Evolutionary conservation across 2,888 invertebrate genomes (phyloP), one percentile per base, ranked within the genome.

Genomic region (Heliconius cydno): DNA sequence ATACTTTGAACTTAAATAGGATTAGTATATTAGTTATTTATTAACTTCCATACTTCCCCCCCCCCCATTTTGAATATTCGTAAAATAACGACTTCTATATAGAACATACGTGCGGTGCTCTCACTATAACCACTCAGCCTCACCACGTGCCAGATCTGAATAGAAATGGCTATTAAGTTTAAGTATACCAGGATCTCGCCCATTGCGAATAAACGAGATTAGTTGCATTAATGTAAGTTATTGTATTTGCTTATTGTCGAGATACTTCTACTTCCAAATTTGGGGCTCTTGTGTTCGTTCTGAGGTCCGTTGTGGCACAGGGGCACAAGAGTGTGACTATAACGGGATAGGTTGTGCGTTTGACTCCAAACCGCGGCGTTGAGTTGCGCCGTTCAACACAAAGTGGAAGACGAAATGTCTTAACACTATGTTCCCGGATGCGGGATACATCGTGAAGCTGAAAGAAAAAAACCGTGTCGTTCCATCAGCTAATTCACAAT

Each of bases 101-200:
- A 38, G 41, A 75, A 25, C 38, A 65, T 34, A 25, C 77, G 34
- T 73, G 72, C 86, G 85, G 85, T 86, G 86, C 89, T 91, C 92
- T 90, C 89, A 89, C 89, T 88, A 88, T 91, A 89, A 92, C 90
- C 90, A 90, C 92, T 92, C 90, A 92, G 90, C 86, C 85, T 84
- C 84, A 86, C 86, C 84, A 85, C 85, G 83, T 80, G 79, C 89
- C 85, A 83, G 86, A 82, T 83, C 85, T 89, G 93, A 92, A 94
- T 94, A 92, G 91, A 90, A 93, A 94, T 92, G 84, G 87, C 84
- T 86, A 85, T 85, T 75, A 75, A 75, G 75, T 65, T 65, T 65
- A 65, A 65, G 63, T 75, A 25, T 75, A 28, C 65, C 19, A 75
- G 38, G 38, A 63, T 75, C 75, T 65, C 38, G 63, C 25, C 75